Conservation (phyloP, 2,888 invertebrate genomes). For the Apantesis nais region DNA sequence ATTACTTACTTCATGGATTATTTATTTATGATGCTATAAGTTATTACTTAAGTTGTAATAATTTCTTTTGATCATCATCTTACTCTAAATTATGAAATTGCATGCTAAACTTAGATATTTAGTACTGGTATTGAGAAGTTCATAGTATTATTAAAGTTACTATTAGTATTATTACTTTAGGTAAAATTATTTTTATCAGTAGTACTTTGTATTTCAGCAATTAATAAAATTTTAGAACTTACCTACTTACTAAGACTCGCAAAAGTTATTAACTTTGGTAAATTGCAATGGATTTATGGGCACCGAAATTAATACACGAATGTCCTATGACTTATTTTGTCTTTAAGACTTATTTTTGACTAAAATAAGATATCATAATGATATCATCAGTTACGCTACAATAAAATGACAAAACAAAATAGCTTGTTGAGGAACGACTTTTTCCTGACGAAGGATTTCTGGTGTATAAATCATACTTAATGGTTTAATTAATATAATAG, state of each 20-base stretch:
- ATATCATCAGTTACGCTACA: background rate
- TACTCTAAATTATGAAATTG: background rate
- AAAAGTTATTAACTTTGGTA: background rate
- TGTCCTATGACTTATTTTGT: background rate
- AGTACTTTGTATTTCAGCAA: background rate
- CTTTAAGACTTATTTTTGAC: background rate
- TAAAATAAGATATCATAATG: background rate
- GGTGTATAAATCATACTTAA: background rate
- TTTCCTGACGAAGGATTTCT: background rate
- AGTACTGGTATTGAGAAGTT: background rate
- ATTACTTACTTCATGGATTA: background rate
- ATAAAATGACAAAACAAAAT: background rate
- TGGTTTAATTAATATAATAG: background rate
- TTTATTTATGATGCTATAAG: background rate
- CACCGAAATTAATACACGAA: background rate
- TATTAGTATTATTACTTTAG: background rate
- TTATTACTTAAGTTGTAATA: background rate
- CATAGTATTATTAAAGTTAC: background rate
- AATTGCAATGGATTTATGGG: background rate
- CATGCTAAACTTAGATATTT: constrained; percentile 3
- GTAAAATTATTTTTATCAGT: background rate
- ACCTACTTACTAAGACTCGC: background rate
- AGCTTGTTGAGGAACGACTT: background rate
- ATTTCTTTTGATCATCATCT: background rate
- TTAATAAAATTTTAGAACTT: background rate